Evolutionary conservation across 2,797 vertebrate genomes (phyloP).

Genomic region (Sylvilagus floridanus): DNA sequence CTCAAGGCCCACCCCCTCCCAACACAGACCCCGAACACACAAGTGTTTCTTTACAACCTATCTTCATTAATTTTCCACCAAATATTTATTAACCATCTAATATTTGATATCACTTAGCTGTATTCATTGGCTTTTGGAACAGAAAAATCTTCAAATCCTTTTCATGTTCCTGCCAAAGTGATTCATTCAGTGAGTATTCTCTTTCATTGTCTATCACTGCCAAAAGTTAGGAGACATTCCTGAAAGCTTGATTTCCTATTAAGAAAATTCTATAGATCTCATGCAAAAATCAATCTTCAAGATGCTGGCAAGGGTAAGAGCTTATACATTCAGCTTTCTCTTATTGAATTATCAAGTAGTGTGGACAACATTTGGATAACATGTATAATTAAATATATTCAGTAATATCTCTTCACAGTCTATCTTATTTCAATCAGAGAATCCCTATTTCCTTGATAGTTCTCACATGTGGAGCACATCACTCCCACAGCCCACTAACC

Average conservation of each 20-base stretch:
- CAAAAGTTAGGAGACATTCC: background rate
- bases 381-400: constrained; percentile 21
- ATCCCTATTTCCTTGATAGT: background rate
- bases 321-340: background rate
- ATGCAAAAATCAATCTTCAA: background rate
- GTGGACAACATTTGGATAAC: background rate
- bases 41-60: background rate
- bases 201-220: background rate
- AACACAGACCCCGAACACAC: background rate
- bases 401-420: constrained; percentile 16
- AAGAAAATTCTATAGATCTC: background rate
- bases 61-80: constrained; percentile 35
- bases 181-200: background rate
- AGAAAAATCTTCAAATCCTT: background rate
- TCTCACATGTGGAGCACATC: background rate
- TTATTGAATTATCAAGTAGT: constrained; percentile 11
- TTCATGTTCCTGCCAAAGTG: background rate
- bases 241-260: background rate
- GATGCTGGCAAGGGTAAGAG: background rate
- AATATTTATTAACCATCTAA: constrained; percentile 40
- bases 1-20: no score
- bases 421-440: background rate
- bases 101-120: background rate
- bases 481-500: background rate
- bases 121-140: background rate